These are phyloP conservation scores for Eudasyphora cyanicolor DNA, from an alignment of 2,888 invertebrate species.

Conservation along the genomic window DNA sequence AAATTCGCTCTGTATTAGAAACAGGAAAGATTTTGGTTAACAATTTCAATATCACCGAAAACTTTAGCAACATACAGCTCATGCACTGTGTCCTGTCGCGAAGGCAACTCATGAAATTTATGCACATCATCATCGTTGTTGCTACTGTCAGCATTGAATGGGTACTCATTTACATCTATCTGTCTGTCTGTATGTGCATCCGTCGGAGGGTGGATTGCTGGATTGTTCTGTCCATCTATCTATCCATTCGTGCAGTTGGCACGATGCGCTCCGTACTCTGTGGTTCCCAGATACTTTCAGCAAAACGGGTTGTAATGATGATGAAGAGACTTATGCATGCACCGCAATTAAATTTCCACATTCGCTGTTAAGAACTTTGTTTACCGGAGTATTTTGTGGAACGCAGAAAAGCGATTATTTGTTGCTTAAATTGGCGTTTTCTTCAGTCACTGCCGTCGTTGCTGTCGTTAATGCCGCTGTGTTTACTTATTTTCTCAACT, in stretches of 20 bases:
- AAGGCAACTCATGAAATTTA: constrained; percentile 45
- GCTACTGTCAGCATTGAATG: constrained; percentile 34
- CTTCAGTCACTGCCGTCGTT: not conserved
- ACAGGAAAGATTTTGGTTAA: too few species aligned
- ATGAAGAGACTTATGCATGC: constrained; percentile 42
- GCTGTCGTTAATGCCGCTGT: not conserved
- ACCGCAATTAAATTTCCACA: constrained; percentile 62
- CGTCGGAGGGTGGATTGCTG: not conserved
- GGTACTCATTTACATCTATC: constrained; percentile 10
- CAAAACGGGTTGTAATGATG: constrained; percentile 4
- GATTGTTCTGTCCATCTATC: not conserved
- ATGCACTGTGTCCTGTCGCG: not conserved
- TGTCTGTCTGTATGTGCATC: not conserved
- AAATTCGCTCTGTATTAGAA: too few species aligned
- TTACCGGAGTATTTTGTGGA: constrained; percentile 12
- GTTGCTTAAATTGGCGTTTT: constrained; percentile 3
- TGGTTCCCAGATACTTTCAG: not conserved
- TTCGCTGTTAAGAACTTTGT: constrained; percentile 45
- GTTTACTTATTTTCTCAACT: constrained; percentile 12
- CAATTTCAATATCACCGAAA: not conserved
- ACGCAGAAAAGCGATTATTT: constrained; percentile 20
- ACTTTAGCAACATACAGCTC: constrained; percentile 1
- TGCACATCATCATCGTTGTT: constrained; percentile 46
- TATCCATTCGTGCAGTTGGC: not conserved
- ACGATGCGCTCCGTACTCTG: not conserved